A percentile compares a stretch with the other conserved stretches of the same genome.
These are phyloP conservation scores for Odocoileus virginianus DNA, from an alignment of 2,113 vertebrate species.

Conservation along the genomic window DNA sequence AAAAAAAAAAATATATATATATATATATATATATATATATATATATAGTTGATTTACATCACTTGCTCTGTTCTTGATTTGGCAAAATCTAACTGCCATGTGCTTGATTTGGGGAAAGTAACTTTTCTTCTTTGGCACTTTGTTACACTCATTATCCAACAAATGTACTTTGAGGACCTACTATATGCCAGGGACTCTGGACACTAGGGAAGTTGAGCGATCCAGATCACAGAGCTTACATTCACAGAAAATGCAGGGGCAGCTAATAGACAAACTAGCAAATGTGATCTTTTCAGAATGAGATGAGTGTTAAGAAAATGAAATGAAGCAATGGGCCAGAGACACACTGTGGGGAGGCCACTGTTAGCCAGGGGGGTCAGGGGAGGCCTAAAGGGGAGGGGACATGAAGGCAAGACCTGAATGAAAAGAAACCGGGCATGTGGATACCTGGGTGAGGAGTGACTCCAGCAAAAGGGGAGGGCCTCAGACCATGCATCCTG, in stretches of 20 bases:
- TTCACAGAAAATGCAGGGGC: background rate
- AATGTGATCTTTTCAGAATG: background rate
- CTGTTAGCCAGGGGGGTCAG: background rate
- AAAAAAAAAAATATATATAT: background rate
- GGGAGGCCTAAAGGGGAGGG: background rate
- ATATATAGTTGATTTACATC: background rate
- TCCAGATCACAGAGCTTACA: background rate
- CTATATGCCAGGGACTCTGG: background rate
- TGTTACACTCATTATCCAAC: background rate
- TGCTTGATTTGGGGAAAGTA: background rate
- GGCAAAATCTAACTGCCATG: background rate
- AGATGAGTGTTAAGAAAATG: background rate
- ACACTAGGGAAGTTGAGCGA: background rate
- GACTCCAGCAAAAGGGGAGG: background rate
- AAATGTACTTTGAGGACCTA: background rate
- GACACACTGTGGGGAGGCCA: background rate
- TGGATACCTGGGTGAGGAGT: background rate
- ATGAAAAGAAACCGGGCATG: background rate
- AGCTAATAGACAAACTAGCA: background rate
- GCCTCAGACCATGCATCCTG: background rate
- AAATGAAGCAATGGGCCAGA: background rate
- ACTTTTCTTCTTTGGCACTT: background rate
- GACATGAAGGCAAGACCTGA: background rate
- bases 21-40: background rate
- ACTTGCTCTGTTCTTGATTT: background rate